phyloP scores from a whole-genome alignment of 2,113 vertebrate genomes.

The Eira barbara region DNA sequence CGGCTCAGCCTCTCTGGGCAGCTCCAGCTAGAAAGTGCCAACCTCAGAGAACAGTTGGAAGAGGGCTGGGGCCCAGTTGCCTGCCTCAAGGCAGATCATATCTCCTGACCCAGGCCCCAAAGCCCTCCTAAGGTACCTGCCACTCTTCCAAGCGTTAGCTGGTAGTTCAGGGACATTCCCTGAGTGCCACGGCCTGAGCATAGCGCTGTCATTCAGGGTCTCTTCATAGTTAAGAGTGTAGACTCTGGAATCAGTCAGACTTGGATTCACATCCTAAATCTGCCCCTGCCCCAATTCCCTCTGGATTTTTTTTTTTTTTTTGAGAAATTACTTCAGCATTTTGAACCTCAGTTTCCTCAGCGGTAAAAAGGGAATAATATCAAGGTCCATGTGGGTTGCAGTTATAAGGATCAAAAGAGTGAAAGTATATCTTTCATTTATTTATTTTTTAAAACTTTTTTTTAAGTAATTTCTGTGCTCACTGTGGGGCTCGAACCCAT shows the following conservation, averaged over 20 bases:
- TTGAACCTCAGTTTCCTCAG: constrained; percentile 5
- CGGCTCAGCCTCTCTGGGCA: not conserved
- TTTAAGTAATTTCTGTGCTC: not conserved
- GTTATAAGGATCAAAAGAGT: constrained; percentile 5
- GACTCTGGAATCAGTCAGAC: not conserved
- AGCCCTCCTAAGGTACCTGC: not conserved
- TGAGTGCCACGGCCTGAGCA: not conserved
- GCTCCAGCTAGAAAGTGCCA: not conserved
- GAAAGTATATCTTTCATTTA: not conserved
- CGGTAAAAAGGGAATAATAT: not conserved
- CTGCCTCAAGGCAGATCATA: not conserved
- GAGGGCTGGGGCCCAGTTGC: not conserved
- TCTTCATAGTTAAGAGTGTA: not conserved
- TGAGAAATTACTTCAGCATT: not conserved
- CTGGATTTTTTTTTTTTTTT: not conserved
- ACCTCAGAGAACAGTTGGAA: not conserved
- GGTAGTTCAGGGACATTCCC: not conserved
- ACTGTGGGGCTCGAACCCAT: not conserved
- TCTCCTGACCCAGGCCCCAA: not conserved
- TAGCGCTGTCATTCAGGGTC: not conserved
- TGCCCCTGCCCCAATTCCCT: not conserved
- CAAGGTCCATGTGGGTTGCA: not conserved
- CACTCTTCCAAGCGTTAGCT: not conserved
- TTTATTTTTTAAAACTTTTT: not conserved
- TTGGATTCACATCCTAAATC: not conserved